Percentiles rank a stretch among this genome's conserved stretches.
Evolutionary conservation across 2,888 invertebrate species (phyloP).

Genomic region (Macaria notata): DNA sequence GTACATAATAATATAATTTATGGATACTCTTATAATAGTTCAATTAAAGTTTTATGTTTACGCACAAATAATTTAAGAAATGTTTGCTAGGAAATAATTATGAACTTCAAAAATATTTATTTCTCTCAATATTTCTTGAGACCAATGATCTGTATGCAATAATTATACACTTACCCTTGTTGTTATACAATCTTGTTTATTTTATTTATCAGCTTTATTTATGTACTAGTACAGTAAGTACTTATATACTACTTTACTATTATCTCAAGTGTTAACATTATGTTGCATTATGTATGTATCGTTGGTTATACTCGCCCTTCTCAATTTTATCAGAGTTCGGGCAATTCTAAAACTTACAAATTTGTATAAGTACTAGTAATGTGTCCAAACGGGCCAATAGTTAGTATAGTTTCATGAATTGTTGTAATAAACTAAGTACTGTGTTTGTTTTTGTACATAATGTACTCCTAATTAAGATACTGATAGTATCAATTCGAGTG

Average conservation of each 20-base stretch:
- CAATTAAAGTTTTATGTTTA: slow-evolving; percentile 18
- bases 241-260: neutral
- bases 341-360: too few species aligned
- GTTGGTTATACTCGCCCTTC: too few species aligned
- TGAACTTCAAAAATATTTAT: slow-evolving; percentile 14
- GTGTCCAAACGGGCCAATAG: too few species aligned
- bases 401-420: slow-evolving; percentile 1
- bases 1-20: slow-evolving; percentile 14
- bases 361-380: too few species aligned
- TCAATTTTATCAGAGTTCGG: too few species aligned
- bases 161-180: slow-evolving; percentile 1
- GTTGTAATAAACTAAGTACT: slow-evolving; percentile 18
- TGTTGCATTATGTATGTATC: too few species aligned
- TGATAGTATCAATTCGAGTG: slow-evolving; percentile 28
- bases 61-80: slow-evolving; percentile 30
- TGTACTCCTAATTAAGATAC: slow-evolving; percentile 21
- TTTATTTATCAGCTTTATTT: slow-evolving; percentile 8
- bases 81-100: slow-evolving; percentile 18
- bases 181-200: slow-evolving; percentile 15
- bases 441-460: slow-evolving; percentile 24
- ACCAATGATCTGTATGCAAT: slow-evolving; percentile 17
- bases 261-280: too few species aligned
- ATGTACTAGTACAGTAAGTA: neutral
- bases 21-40: slow-evolving; percentile 18
- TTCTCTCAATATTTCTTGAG: slow-evolving; percentile 5